Percentiles rank a stretch among this genome's conserved stretches.
phyloP scores from a whole-genome alignment of 2,797 vertebrate genomes.

The Spinibarbus caldwelli region DNA sequence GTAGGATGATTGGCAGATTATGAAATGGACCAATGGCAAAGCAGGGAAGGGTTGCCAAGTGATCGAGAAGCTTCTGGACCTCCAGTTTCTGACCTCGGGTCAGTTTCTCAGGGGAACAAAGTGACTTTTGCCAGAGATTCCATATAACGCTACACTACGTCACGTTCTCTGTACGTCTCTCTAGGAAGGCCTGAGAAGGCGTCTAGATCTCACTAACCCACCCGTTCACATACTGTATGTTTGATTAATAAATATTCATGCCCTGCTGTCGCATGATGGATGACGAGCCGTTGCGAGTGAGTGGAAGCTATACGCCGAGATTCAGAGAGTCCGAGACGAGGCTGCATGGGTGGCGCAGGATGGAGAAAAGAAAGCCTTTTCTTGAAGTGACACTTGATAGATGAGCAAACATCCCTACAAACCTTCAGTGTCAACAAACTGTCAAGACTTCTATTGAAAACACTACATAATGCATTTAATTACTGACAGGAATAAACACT shows the following conservation, averaged over 20 bases:
- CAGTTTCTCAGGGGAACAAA: constrained; percentile 47
- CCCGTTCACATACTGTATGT: constrained; percentile 42
- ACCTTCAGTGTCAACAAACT: background rate
- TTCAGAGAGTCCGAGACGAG: background rate
- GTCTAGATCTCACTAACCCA: background rate
- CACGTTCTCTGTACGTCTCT: background rate
- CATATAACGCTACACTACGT: background rate
- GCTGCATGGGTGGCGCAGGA: background rate
- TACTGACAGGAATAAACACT: background rate
- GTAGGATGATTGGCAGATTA: constrained; percentile 75
- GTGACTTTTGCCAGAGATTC: constrained; percentile 31
- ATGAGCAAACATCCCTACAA: background rate
- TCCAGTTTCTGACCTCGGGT: constrained; percentile 60
- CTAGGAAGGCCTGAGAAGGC: background rate
- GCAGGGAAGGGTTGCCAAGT: constrained; percentile 63
- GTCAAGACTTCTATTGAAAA: background rate
- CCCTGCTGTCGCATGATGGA: constrained; percentile 43
- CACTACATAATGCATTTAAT: background rate
- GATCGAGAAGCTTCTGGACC: constrained; percentile 55
- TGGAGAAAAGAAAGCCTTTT: background rate
- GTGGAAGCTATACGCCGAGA: constrained; percentile 22
- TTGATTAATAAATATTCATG: constrained; percentile 57
- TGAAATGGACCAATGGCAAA: constrained; percentile 72
- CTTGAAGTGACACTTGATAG: constrained; percentile 6
- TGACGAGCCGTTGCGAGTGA: too few species aligned